These are phyloP conservation scores for Stomatorhinus walkeri DNA, from an alignment of 2,797 vertebrate species.

Conservation along the genomic window DNA sequence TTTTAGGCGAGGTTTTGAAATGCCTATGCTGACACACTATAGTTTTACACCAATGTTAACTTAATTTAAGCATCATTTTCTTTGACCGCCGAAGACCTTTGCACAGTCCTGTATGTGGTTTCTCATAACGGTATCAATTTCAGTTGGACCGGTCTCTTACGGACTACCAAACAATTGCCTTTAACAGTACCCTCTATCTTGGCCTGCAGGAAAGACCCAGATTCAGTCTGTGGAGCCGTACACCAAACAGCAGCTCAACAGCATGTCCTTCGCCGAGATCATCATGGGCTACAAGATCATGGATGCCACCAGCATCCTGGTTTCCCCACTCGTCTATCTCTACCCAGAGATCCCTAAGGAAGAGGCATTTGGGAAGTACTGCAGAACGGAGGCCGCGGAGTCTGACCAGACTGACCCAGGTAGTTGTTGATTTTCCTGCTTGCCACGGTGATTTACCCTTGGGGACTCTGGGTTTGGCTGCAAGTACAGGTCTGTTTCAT, in stretches of 20 bases:
- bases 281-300: slow-evolving; percentile 99
- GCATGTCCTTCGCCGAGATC: slow-evolving; percentile 97
- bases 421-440: slow-evolving; percentile 59
- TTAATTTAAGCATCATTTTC: not conserved
- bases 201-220: slow-evolving; percentile 56
- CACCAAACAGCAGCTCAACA: slow-evolving; percentile 98
- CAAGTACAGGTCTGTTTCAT: not conserved
- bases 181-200: not conserved
- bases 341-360: slow-evolving; percentile 97
- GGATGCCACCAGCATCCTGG: slow-evolving; percentile 97
- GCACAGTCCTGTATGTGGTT: not conserved
- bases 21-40: not conserved
- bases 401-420: slow-evolving; percentile 77
- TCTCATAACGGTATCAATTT: not conserved
- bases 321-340: slow-evolving; percentile 90
- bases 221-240: slow-evolving; percentile 99
- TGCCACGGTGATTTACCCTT: not conserved
- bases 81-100: not conserved
- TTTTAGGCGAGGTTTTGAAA: not conserved
- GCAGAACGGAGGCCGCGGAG: slow-evolving; percentile 84
- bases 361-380: slow-evolving; percentile 96
- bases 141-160: not conserved
- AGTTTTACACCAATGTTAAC: not conserved
- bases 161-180: not conserved
- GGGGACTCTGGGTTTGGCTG: not conserved